A percentile compares a stretch with the other conserved stretches of the same genome.
Evolutionary conservation across 23 tunicate species (phyloP).

Genomic region (Styela clava): DNA sequence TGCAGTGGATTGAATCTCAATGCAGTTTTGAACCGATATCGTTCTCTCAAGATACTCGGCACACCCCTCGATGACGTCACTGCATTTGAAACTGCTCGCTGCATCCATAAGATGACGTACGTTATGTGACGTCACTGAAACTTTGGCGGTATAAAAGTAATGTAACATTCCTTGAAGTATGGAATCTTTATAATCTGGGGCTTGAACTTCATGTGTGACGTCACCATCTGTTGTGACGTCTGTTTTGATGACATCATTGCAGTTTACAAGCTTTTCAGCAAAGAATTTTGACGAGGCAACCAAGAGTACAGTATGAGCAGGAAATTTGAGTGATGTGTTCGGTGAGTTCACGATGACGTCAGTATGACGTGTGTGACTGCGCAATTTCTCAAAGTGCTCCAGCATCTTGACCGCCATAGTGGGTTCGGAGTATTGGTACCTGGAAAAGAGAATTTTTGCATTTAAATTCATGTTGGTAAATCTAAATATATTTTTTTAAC

Average conservation of each 20-base stretch:
- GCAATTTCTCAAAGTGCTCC: slow-evolving; percentile 53
- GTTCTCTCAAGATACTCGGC: slow-evolving; percentile 65
- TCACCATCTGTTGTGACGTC: slow-evolving; percentile 15
- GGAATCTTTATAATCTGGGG: slow-evolving; percentile 43
- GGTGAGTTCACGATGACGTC: slow-evolving; percentile 47
- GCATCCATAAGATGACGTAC: slow-evolving; percentile 50
- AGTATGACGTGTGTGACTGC: slow-evolving; percentile 24
- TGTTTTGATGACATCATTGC: background rate
- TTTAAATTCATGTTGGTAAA: too few relatives aligned
- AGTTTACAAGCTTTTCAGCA: slow-evolving; percentile 16
- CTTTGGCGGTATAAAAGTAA: slow-evolving; percentile 62
- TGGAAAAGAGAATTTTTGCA: too few relatives aligned
- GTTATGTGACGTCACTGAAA: slow-evolving; percentile 35
- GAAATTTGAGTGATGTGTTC: slow-evolving; percentile 13
- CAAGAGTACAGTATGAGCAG: slow-evolving; percentile 45
- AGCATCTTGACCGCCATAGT: slow-evolving; percentile 57
- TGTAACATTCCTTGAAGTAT: slow-evolving; percentile 27
- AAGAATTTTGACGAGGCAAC: slow-evolving; percentile 44
- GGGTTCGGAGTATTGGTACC: slow-evolving; percentile 60
- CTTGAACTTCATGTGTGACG: slow-evolving; percentile 1
- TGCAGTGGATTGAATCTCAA: slow-evolving; percentile 44
- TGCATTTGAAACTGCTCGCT: slow-evolving; percentile 21
- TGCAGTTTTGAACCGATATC: slow-evolving; percentile 44
- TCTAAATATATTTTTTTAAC: too few relatives aligned
- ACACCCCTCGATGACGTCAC: slow-evolving; percentile 70